These are phyloP conservation scores for Philonicus albiceps DNA, from an alignment of 2,888 invertebrate genomes.

Conservation along the genomic window DNA sequence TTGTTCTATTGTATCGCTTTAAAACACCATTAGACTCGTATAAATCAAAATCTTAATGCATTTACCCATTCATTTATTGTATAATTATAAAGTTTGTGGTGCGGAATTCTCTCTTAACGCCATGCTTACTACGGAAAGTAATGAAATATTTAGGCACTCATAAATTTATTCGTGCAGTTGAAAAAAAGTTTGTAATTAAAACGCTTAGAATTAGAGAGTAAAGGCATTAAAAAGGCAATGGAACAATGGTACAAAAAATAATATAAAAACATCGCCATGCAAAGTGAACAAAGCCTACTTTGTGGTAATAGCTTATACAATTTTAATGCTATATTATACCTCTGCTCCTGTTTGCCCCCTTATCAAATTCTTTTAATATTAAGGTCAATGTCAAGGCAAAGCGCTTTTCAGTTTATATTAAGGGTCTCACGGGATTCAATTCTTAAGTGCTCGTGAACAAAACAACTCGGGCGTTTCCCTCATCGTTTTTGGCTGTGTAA, in stretches of 20 bases:
- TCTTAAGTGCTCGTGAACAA: conserved; percentile 22
- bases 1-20: no score
- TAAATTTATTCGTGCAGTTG: neutral
- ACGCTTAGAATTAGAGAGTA: neutral
- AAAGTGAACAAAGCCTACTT: conserved; percentile 12
- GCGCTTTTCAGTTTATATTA: neutral
- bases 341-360: neutral
- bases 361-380: neutral
- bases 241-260: neutral
- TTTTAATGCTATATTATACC: neutral
- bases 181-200: neutral
- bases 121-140: neutral
- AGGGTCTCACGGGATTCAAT: conserved; percentile 16
- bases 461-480: neutral
- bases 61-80: neutral
- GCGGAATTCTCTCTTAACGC: no score
- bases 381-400: conserved; percentile 29
- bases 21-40: no score
- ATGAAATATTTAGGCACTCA: neutral
- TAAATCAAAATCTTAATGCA: no score
- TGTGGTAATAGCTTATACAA: conserved; percentile 25
- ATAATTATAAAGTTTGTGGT: no score
- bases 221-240: neutral
- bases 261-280: neutral
- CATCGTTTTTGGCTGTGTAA: neutral